A percentile compares a stretch with the other conserved stretches of the same genome.
phyloP scores from a whole-genome alignment of 1,140 invertebrate species.

The Lutraria rhynchaena region DNA sequence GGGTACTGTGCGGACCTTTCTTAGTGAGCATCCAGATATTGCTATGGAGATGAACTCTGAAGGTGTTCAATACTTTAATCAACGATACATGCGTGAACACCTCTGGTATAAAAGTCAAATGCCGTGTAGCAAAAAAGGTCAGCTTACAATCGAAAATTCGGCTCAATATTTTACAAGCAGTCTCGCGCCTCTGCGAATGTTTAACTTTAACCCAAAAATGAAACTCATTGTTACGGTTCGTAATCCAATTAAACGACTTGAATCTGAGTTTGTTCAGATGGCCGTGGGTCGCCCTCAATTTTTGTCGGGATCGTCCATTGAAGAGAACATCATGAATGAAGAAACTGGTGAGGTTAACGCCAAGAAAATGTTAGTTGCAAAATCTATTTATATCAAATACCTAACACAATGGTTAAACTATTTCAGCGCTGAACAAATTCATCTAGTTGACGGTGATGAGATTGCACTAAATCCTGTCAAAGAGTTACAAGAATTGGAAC shows the following conservation, averaged over 20 bases:
- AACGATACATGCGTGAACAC: background rate
- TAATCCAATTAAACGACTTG: background rate
- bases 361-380: slow-evolving; percentile 29
- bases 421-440: slow-evolving; percentile 5
- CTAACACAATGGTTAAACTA: slow-evolving; percentile 17
- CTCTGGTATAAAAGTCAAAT: slow-evolving; percentile 11
- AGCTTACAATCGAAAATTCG: slow-evolving; percentile 14
- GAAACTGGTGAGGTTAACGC: slow-evolving; percentile 21
- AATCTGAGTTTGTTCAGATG: slow-evolving; percentile 27
- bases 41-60: slow-evolving; percentile 34
- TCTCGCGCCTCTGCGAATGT: background rate
- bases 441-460: slow-evolving; percentile 25
- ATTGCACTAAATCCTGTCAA: slow-evolving; percentile 6
- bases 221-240: slow-evolving; percentile 18
- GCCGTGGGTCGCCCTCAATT: slow-evolving; percentile 12
- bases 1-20: slow-evolving; percentile 21
- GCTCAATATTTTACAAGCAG: slow-evolving; percentile 21
- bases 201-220: slow-evolving; percentile 25
- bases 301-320: background rate
- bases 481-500: slow-evolving; percentile 19
- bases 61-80: slow-evolving; percentile 24
- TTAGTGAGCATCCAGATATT: slow-evolving; percentile 12
- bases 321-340: slow-evolving; percentile 5
- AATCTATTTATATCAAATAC: slow-evolving; percentile 23
- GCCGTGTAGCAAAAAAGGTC: slow-evolving; percentile 10